A percentile compares a stretch with the other conserved stretches of the same genome.
These are phyloP conservation scores for Pangasius larnaudii DNA, from an alignment of 2,797 vertebrate genomes.

Conservation along the genomic window DNA sequence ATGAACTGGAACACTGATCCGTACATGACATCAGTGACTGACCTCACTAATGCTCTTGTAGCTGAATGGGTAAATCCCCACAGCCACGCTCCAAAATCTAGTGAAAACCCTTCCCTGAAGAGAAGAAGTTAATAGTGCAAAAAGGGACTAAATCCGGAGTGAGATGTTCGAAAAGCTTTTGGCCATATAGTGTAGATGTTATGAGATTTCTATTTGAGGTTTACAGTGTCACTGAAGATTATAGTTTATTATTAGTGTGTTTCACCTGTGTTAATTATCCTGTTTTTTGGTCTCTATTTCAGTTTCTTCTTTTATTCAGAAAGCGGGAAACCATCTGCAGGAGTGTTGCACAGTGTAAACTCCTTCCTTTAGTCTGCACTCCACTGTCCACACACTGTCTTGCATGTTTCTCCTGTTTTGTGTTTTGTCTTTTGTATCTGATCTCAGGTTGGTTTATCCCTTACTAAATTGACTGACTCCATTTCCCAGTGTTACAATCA, in stretches of 20 bases:
- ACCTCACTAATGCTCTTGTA: not conserved
- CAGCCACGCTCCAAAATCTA: not conserved
- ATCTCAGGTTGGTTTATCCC: not conserved
- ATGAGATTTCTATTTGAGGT: not conserved
- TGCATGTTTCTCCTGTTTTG: conserved; percentile 1
- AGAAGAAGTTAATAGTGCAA: not conserved
- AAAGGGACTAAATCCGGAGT: not conserved
- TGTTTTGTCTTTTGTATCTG: not conserved
- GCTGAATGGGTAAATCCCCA: not conserved
- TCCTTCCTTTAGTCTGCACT: not conserved
- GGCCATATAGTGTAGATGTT: not conserved
- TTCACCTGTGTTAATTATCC: not conserved
- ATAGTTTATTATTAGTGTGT: not conserved
- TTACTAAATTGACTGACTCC: not conserved
- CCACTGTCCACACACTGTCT: not conserved
- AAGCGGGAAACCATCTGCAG: not conserved
- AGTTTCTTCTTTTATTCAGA: not conserved
- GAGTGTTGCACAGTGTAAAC: not conserved
- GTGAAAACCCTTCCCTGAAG: not conserved
- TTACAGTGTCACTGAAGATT: not conserved
- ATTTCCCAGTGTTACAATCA: not conserved
- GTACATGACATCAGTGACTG: not conserved
- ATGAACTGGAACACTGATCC: not conserved
- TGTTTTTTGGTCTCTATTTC: not conserved
- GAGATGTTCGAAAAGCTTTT: not conserved